Evolutionary conservation across 2,888 invertebrate genomes (phyloP).

Genomic region (Strigamia maritima): DNA sequence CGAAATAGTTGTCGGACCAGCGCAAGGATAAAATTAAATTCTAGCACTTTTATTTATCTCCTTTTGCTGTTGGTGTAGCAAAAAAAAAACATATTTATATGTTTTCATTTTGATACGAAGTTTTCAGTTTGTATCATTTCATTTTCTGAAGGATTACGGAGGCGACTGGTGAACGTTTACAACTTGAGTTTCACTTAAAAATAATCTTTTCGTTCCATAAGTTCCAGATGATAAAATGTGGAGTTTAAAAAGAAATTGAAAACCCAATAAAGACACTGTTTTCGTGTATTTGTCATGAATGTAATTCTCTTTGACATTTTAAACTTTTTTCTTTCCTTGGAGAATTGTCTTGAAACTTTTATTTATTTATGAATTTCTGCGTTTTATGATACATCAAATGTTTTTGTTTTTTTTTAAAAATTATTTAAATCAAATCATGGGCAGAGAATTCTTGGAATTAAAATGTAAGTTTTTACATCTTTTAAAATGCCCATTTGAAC

Average conservation of each 20-base stretch:
- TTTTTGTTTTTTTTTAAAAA: no score
- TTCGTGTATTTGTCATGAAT: not conserved
- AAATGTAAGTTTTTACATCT: not conserved
- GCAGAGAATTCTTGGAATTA: not conserved
- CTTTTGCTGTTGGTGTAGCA: not conserved
- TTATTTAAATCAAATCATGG: no score
- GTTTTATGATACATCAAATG: no score
- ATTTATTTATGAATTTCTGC: not conserved
- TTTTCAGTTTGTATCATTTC: not conserved
- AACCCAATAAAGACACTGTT: not conserved
- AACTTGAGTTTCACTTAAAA: conserved; percentile 2
- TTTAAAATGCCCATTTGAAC: not conserved
- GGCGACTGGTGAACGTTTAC: not conserved
- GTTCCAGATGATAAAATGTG: conserved; percentile 10
- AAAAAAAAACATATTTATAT: not conserved
- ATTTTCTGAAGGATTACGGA: not conserved
- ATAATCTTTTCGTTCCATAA: conserved; percentile 10
- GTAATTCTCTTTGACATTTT: not conserved
- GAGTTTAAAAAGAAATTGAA: not conserved
- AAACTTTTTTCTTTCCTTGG: not conserved
- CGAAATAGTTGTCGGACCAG: not conserved
- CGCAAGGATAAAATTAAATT: not conserved
- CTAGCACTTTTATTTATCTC: not conserved
- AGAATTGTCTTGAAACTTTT: not conserved
- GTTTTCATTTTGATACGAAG: not conserved